A percentile compares a stretch with the other conserved stretches of the same genome.
These are phyloP conservation scores for Leucopsar rothschildi DNA, from an alignment of 2,113 vertebrate genomes.

Conservation along the genomic window DNA sequence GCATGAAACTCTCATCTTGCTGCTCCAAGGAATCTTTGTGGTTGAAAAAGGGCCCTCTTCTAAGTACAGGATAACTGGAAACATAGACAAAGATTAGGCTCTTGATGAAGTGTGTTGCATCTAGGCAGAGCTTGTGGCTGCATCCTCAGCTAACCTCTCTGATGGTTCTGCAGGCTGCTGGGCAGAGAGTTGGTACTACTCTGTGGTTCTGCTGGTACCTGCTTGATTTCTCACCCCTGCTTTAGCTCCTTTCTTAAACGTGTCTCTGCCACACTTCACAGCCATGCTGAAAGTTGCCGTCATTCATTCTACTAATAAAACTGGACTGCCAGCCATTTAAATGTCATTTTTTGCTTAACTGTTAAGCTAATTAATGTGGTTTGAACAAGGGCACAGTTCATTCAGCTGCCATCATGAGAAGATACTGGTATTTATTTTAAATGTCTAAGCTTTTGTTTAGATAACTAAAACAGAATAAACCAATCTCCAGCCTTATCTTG, in stretches of 20 bases:
- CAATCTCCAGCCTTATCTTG: background rate
- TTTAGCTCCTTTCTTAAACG: background rate
- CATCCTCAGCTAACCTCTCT: background rate
- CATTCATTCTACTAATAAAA: background rate
- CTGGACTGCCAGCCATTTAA: background rate
- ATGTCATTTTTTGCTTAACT: background rate
- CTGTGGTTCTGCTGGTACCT: background rate
- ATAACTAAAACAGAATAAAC: background rate
- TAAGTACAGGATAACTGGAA: background rate
- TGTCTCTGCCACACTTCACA: background rate
- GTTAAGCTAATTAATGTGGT: background rate
- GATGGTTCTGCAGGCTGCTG: background rate
- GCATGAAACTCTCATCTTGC: background rate
- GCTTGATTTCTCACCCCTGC: background rate
- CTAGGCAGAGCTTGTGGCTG: background rate
- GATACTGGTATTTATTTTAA: background rate
- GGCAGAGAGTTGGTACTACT: background rate
- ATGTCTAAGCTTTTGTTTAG: background rate
- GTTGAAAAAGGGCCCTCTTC: background rate
- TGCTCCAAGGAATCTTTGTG: background rate
- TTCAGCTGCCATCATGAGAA: background rate
- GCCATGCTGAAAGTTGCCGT: background rate
- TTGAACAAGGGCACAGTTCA: background rate
- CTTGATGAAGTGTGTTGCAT: fast-evolving
- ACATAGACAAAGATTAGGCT: background rate